Conservation (phyloP, 2,888 invertebrate species). For the Lordiphosa andalusiaca region DNA sequence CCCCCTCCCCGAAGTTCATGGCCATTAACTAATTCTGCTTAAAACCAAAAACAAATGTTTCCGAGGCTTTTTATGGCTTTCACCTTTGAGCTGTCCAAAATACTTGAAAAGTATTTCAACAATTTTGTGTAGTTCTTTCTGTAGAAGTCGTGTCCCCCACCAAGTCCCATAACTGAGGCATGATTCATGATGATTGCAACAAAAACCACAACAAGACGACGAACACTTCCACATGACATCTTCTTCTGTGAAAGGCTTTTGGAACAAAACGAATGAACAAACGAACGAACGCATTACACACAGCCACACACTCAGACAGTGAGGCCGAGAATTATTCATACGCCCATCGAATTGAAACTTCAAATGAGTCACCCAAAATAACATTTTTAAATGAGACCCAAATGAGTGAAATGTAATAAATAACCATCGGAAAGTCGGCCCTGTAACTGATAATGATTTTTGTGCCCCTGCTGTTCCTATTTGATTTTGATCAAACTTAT, state of each 20-base stretch:
- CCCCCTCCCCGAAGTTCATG: not conserved
- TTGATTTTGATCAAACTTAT: too few relatives aligned
- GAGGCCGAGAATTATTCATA: slow-evolving; percentile 9
- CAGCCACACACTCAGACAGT: slow-evolving; percentile 11
- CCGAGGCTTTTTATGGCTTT: slow-evolving; percentile 53
- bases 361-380: slow-evolving; percentile 6
- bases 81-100: slow-evolving; percentile 53
- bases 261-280: not conserved
- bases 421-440: not conserved
- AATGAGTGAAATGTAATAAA: slow-evolving; percentile 6
- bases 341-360: slow-evolving; percentile 1
- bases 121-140: slow-evolving; percentile 18
- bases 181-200: slow-evolving; percentile 33
- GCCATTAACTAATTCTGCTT: slow-evolving; percentile 57
- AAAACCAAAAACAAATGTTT: slow-evolving; percentile 39
- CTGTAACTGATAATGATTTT: too few relatives aligned
- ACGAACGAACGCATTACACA: slow-evolving; percentile 12
- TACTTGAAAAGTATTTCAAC: slow-evolving; percentile 42
- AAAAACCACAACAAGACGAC: slow-evolving; percentile 5
- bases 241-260: slow-evolving; percentile 13
- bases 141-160: slow-evolving; percentile 10
- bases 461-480: too few relatives aligned
- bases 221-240: slow-evolving; percentile 19
- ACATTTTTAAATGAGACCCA: slow-evolving; percentile 5
- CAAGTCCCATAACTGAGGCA: slow-evolving; percentile 19